Evolutionary conservation across 2,113 vertebrate genomes (phyloP).

Genomic region (Lichenostomus cassidix): DNA sequence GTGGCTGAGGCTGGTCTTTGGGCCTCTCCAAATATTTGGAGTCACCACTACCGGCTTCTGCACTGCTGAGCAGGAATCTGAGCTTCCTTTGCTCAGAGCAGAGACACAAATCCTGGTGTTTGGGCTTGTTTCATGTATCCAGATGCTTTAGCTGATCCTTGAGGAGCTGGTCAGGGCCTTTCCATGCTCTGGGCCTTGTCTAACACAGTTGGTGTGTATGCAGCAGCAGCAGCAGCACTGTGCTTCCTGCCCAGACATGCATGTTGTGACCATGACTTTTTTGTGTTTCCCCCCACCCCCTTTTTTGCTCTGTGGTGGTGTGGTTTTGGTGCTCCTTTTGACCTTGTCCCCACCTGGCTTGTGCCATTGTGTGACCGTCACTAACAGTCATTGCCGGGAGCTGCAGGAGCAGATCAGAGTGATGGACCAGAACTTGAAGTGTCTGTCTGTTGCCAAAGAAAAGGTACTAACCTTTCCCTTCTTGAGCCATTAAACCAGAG

Average conservation of each 20-base stretch:
- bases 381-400: constrained; percentile 87
- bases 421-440: constrained; percentile 92
- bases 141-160: background rate
- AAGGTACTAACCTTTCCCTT: constrained; percentile 84
- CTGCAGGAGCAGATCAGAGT: constrained; percentile 88
- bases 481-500: constrained; percentile 25
- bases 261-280: constrained; percentile 60
- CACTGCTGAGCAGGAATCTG: background rate
- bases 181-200: constrained; percentile 65
- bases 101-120: background rate
- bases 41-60: background rate
- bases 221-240: constrained; percentile 10
- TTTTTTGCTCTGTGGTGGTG: constrained; percentile 60
- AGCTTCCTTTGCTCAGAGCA: background rate
- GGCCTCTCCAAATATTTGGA: background rate
- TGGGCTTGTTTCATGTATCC: background rate
- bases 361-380: constrained; percentile 69
- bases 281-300: constrained; percentile 1
- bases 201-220: constrained; percentile 45
- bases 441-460: constrained; percentile 88
- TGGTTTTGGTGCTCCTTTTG: constrained; percentile 69
- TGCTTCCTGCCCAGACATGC: constrained; percentile 47
- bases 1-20: background rate
- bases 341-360: constrained; percentile 69
- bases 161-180: background rate